A percentile compares a stretch with the other conserved stretches of the same genome.
phyloP scores from a whole-genome alignment of 2,797 vertebrate species.

The Hyperoplus immaculatus region DNA sequence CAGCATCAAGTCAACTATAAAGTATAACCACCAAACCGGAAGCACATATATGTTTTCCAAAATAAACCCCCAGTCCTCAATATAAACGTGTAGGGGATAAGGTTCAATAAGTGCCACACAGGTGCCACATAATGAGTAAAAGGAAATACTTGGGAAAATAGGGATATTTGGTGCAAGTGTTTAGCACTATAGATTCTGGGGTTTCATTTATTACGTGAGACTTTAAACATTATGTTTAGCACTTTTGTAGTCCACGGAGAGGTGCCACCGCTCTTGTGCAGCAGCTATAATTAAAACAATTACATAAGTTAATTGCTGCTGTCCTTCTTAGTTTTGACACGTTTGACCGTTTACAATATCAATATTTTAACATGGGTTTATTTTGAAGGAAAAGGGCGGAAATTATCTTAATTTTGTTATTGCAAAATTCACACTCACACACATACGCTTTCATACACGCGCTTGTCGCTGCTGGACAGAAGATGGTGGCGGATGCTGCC shows the following conservation, averaged over 20 bases:
- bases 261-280: neutral
- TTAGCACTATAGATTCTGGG: neutral
- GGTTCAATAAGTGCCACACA: too few species aligned
- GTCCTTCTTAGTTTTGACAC: neutral
- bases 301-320: neutral
- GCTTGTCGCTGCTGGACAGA: conserved; percentile 59
- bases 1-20: conserved; percentile 1
- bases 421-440: conserved; percentile 11
- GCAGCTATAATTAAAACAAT: neutral
- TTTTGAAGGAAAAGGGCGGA: conserved; percentile 65
- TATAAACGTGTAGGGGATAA: too few species aligned
- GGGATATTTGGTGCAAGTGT: neutral
- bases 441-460: conserved; percentile 11
- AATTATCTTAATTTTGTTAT: neutral
- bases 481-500: conserved; percentile 76
- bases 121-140: neutral
- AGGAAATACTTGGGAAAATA: too few species aligned
- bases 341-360: neutral
- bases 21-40: conserved; percentile 29
- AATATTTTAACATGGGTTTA: conserved; percentile 19
- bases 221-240: neutral
- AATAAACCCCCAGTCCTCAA: conserved; percentile 23
- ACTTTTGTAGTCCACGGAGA: neutral
- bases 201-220: neutral
- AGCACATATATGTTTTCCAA: conserved; percentile 13